These are phyloP conservation scores for Lacanobia oleracea DNA, from an alignment of 2,888 invertebrate genomes.

Conservation along the genomic window DNA sequence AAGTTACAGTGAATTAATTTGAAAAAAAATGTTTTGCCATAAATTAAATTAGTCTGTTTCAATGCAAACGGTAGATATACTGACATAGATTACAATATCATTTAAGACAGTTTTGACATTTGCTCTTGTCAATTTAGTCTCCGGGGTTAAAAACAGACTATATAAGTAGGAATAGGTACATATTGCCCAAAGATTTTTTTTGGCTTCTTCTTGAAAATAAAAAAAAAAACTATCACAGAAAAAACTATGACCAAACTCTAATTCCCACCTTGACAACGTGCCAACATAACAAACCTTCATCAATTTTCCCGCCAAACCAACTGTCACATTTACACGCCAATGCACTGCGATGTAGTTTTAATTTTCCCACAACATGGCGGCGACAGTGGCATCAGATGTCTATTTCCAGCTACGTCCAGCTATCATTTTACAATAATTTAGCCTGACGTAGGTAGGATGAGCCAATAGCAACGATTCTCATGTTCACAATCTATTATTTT, in stretches of 20 bases:
- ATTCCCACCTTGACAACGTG: neutral
- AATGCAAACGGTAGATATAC: no score
- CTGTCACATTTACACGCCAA: conserved; percentile 77
- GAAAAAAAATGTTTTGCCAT: no score
- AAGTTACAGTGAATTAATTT: no score
- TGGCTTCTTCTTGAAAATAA: no score
- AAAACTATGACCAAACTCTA: neutral
- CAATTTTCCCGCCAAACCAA: conserved; percentile 77
- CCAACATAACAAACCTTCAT: conserved; percentile 68
- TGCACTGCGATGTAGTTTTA: conserved; percentile 78
- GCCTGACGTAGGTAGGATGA: conserved; percentile 39
- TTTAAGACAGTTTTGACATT: no score
- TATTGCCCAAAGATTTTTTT: no score
- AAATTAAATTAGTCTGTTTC: no score
- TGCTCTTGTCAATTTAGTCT: no score
- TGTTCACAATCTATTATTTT: neutral
- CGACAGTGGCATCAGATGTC: conserved; percentile 72
- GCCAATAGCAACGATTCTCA: neutral
- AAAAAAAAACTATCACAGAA: neutral
- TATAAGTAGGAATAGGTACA: no score
- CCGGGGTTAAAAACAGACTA: no score
- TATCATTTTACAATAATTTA: conserved; percentile 75
- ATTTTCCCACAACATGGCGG: conserved; percentile 73
- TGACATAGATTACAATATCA: no score
- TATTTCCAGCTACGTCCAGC: conserved; percentile 77